Evolutionary conservation across 2,888 invertebrate species (phyloP).

Genomic region (Lypha dubia): DNA sequence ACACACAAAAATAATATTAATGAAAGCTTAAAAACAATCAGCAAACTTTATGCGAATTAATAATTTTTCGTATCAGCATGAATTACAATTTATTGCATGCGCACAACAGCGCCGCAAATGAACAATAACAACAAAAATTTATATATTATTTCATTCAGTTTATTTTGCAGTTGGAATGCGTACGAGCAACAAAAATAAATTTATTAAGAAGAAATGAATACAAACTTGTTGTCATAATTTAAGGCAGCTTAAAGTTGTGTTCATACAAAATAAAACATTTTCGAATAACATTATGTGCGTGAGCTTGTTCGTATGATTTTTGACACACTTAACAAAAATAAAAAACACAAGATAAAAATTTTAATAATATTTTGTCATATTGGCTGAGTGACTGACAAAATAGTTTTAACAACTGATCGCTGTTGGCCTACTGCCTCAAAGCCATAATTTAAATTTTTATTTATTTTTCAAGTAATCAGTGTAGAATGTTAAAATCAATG

Average conservation of each 20-base stretch:
- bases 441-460: slow-evolving; percentile 13
- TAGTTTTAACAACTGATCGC: neutral
- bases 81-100: slow-evolving; percentile 5
- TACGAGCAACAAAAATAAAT: neutral
- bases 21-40: slow-evolving; percentile 17
- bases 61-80: slow-evolving; percentile 18
- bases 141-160: slow-evolving; percentile 13
- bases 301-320: neutral
- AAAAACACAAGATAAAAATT: neutral
- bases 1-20: slow-evolving; percentile 30
- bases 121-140: neutral
- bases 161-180: neutral
- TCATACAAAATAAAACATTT: slow-evolving; percentile 11
- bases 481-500: slow-evolving; percentile 41
- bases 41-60: slow-evolving; percentile 35
- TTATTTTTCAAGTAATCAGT: slow-evolving; percentile 5
- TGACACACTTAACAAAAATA: slow-evolving; percentile 55
- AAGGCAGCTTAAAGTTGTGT: slow-evolving; percentile 2
- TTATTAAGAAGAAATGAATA: slow-evolving; percentile 40
- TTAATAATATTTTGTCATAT: slow-evolving; percentile 1
- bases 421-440: slow-evolving; percentile 34
- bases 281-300: neutral
- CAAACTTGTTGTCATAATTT: slow-evolving; percentile 35
- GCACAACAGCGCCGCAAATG: neutral
- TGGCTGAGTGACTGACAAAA: slow-evolving; percentile 30